phyloP scores from a whole-genome alignment of 64 coral and sea anemone species.

The Porites lutea region DNA sequence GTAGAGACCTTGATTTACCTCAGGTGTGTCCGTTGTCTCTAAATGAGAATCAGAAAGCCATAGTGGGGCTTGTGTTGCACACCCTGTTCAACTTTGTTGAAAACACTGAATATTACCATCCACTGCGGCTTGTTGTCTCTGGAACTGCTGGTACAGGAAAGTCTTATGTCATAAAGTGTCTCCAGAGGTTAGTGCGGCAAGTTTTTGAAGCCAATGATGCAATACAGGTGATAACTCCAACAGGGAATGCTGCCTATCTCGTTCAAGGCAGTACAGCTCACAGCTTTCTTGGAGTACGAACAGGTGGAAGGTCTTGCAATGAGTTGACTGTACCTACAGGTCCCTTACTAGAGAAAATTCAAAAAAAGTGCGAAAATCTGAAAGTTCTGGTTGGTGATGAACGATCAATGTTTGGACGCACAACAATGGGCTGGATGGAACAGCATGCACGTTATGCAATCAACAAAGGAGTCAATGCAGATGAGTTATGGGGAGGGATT shows the following conservation, averaged over 20 bases:
- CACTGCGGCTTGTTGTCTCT: slow-evolving; percentile 35
- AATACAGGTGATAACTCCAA: slow-evolving; percentile 37
- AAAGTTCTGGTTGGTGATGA: slow-evolving; percentile 48
- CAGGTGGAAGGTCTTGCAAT: slow-evolving; percentile 33
- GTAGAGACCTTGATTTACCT: background rate
- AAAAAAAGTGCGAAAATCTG: slow-evolving; percentile 44
- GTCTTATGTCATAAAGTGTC: slow-evolving; percentile 55
- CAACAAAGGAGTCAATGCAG: slow-evolving; percentile 12
- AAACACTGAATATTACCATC: background rate
- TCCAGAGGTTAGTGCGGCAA: slow-evolving; percentile 13
- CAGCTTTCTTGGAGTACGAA: slow-evolving; percentile 42
- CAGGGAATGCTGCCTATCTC: slow-evolving; percentile 53
- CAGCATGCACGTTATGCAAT: slow-evolving; percentile 38
- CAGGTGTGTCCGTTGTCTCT: background rate
- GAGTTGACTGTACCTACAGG: slow-evolving; percentile 38
- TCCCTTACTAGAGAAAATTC: slow-evolving; percentile 27
- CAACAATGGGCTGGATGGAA: slow-evolving; percentile 55
- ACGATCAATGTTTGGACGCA: slow-evolving; percentile 45
- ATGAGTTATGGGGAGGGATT: slow-evolving; percentile 43
- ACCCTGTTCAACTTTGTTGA: slow-evolving; percentile 33
- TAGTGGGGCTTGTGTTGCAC: slow-evolving; percentile 35
- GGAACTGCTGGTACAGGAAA: slow-evolving; percentile 53
- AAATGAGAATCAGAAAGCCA: slow-evolving; percentile 19
- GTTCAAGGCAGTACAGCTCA: slow-evolving; percentile 15
- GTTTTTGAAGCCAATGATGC: slow-evolving; percentile 33